phyloP scores from a whole-genome alignment of 2,113 vertebrate genomes.

The Notarius lentiginosus region DNA sequence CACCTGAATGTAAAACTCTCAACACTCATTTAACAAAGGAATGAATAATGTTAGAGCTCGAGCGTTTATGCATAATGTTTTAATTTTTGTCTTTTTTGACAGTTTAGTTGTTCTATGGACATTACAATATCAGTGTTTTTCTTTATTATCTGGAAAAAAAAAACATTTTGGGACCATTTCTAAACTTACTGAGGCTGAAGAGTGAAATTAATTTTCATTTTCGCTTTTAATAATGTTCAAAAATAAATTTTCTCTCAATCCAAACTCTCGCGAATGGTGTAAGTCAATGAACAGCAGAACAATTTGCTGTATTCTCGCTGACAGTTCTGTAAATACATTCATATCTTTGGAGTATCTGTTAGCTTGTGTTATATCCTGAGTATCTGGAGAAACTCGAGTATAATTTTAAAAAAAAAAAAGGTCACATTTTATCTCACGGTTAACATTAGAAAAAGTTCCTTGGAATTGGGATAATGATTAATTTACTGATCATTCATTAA shows the following conservation, averaged over 20 bases:
- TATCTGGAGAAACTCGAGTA: neutral
- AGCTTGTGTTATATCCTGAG: neutral
- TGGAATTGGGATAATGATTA: constrained; percentile 5
- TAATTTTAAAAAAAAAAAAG: no score
- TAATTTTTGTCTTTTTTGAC: no score
- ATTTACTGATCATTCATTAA: constrained; percentile 24
- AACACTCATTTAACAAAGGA: neutral
- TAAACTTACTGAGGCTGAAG: neutral
- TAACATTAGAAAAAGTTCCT: neutral
- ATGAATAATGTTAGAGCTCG: neutral
- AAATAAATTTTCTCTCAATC: neutral
- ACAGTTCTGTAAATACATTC: neutral
- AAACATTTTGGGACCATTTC: neutral
- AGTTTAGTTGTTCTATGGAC: neutral
- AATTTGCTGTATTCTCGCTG: neutral
- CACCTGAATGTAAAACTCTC: neutral
- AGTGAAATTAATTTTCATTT: neutral
- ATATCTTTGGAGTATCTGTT: neutral
- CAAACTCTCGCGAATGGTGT: neutral
- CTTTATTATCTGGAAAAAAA: neutral
- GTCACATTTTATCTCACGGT: neutral
- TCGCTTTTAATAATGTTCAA: neutral
- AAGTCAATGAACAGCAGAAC: neutral
- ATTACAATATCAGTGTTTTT: neutral
- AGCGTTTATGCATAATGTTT: neutral